Evolutionary conservation across 1,140 invertebrate species (phyloP).

Genomic region (Homalodisca vitripennis): DNA sequence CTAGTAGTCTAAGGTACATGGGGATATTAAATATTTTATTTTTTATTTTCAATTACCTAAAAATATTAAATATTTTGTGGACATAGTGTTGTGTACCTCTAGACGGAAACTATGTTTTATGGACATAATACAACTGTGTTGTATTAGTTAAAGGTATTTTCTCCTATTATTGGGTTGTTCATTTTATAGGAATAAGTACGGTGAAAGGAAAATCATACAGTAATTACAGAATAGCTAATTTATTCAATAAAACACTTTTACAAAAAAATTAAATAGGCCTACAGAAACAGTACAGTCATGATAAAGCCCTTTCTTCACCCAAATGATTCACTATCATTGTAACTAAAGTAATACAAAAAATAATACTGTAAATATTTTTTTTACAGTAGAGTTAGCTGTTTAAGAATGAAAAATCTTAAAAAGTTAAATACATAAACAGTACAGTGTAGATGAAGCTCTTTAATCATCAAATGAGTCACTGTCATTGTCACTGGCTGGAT

Average conservation of each 20-base stretch:
- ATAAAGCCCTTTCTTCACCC: too few relatives aligned
- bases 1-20: background rate
- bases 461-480: background rate
- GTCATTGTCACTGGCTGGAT: too few relatives aligned
- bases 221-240: background rate
- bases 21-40: background rate
- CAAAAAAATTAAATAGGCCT: too few relatives aligned
- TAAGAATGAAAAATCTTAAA: background rate
- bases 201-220: background rate
- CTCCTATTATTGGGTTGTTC: background rate
- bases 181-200: background rate
- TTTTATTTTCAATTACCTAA: too few relatives aligned
- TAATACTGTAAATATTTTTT: background rate
- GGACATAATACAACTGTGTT: conserved; percentile 5
- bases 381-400: background rate
- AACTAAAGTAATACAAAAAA: background rate
- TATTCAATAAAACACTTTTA: background rate
- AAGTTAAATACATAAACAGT: background rate
- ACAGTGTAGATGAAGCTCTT: background rate
- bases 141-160: conserved; percentile 9
- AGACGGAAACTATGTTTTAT: too few relatives aligned
- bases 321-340: background rate
- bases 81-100: too few relatives aligned
- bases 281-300: too few relatives aligned
- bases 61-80: background rate